phyloP scores from a whole-genome alignment of 2,113 vertebrate species.

The Silurus meridionalis region DNA sequence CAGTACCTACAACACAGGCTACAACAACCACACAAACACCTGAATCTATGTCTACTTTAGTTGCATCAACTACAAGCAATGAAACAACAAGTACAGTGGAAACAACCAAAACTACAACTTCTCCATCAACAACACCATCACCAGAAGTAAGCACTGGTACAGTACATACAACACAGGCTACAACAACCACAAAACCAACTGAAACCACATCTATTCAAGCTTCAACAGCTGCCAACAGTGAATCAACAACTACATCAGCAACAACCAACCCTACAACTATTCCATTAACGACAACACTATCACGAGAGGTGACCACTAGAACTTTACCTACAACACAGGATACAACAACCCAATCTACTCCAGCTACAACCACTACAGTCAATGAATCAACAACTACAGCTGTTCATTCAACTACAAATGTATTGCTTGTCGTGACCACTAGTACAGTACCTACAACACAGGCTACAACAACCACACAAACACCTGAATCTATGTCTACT shows the following conservation, averaged over 20 bases:
- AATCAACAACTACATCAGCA: not conserved
- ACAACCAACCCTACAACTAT: not conserved
- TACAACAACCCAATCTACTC: not conserved
- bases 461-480: too few relatives aligned
- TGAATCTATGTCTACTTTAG: not conserved
- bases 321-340: not conserved
- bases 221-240: not conserved
- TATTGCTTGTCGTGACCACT: too few relatives aligned
- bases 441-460: too few relatives aligned
- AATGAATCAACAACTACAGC: not conserved
- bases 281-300: not conserved
- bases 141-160: not conserved
- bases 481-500: too few relatives aligned
- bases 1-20: too few relatives aligned
- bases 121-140: not conserved
- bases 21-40: not conserved
- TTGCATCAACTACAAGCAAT: too few relatives aligned
- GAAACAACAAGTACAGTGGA: not conserved
- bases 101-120: not conserved
- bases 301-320: not conserved
- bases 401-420: too few relatives aligned
- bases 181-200: not conserved
- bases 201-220: too few relatives aligned
- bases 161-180: not conserved
- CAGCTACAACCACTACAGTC: not conserved